Evolutionary conservation across 2,113 vertebrate species (phyloP), one percentile per base, ranked within the genome.

Genomic region (Bungarus multicinctus): DNA sequence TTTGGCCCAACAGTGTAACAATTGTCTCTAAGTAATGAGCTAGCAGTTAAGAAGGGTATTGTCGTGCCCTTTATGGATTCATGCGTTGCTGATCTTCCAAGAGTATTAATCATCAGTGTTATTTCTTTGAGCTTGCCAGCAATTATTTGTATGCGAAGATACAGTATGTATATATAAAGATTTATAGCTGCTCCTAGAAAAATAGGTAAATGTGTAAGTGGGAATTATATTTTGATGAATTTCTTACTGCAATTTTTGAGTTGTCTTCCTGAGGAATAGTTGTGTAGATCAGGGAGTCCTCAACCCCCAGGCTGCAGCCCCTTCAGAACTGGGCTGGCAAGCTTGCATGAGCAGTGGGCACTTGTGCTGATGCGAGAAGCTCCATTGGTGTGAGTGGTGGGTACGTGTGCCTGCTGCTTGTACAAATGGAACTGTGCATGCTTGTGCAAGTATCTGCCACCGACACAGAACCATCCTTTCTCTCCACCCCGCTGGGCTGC

Each of bases 21-120:
- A 55, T 94, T 81, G 90, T 87, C 96, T 96, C 89, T 95, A 96
- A 96, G 97, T 96, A 96, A 57, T 91, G 90, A 74, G 4, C 39
- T 12, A 64, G 60, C 8, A 85, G 74, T 90, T 20, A 45, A 89
- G 93, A 96, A 95, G 96, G 95, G 64, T 92, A 39, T 45, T 0
- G 22, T 47, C 47, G 7, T 60, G 91, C 20, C 94, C 94, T 96
- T 95, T 95, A n/a, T 93, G 43, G 3, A 69, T 94, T 92, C 1
- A 90, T 92, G 1, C 86, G 85, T 58, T 90, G 89, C 64, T 53
- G 11, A 50, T 88, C 88, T 95, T 94, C 91, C 22, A 92, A 90
- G 89, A 95, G 50, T 74, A 0, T 52, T 95, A 69, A 22, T 89
- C 91, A 94, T 86, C 6, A 23, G 89, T 92, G 88, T 91, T 92